Percentiles rank a stretch among this genome's conserved stretches.
phyloP scores from a whole-genome alignment of 2,797 vertebrate species.

The Spinibarbus caldwelli region DNA sequence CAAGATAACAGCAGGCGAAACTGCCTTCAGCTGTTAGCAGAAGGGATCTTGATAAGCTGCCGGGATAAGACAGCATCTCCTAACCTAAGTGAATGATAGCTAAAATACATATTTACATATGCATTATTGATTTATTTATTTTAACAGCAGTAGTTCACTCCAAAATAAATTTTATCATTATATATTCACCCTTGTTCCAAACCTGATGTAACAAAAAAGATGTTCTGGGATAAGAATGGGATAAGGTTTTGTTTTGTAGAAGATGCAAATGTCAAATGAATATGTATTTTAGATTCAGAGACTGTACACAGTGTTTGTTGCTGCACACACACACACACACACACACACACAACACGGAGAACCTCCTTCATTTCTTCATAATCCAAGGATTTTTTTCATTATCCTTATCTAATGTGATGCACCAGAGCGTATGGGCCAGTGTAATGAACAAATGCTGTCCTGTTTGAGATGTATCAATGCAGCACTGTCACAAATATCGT shows the following conservation, averaged over 20 bases:
- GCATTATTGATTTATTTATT: background rate
- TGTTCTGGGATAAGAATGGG: background rate
- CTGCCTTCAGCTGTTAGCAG: background rate
- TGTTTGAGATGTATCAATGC: background rate
- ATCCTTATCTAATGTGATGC: constrained; percentile 9
- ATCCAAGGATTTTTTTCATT: background rate
- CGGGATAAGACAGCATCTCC: background rate
- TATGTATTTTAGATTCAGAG: background rate
- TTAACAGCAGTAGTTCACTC: background rate
- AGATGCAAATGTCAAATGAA: background rate
- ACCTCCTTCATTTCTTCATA: background rate
- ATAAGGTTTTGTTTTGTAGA: background rate
- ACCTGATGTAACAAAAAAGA: background rate
- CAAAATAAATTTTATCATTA: background rate
- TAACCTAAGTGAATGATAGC: background rate
- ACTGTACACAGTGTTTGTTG: background rate
- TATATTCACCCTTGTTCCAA: background rate
- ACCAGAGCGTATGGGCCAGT: background rate
- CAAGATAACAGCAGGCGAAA: background rate
- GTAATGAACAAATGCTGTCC: background rate
- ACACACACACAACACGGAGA: background rate
- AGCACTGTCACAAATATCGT: background rate
- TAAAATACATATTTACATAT: background rate
- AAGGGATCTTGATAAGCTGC: background rate
- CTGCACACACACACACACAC: background rate